phyloP scores from a whole-genome alignment of 2,888 invertebrate genomes.

The Tachystola acroxantha region DNA sequence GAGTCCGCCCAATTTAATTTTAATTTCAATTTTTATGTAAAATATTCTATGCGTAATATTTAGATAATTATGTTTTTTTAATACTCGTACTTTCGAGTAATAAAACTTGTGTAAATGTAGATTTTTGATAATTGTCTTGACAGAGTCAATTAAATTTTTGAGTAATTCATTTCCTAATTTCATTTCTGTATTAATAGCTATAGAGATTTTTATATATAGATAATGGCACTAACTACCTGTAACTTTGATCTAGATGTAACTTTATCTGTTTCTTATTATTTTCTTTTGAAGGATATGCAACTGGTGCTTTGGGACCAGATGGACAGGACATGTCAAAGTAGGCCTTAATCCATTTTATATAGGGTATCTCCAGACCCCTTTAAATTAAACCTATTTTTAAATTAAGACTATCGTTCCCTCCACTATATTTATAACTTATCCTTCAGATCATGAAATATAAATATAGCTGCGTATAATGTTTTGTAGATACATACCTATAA shows the following conservation, averaged over 20 bases:
- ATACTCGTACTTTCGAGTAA: no score
- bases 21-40: background rate
- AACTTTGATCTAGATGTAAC: background rate
- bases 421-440: constrained; percentile 53
- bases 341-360: constrained; percentile 41
- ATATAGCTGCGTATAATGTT: no score
- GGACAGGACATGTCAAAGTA: constrained; percentile 41
- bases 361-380: constrained; percentile 26
- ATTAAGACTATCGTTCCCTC: constrained; percentile 68
- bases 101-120: no score
- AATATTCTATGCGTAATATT: background rate
- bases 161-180: background rate
- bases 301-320: constrained; percentile 65
- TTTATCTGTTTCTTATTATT: constrained; percentile 11
- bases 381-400: constrained; percentile 32
- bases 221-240: constrained; percentile 14
- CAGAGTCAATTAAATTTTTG: constrained; percentile 13
- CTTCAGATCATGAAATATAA: constrained; percentile 26
- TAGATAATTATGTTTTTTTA: no score
- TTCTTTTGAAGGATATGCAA: constrained; percentile 25
- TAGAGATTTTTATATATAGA: constrained; percentile 6
- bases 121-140: no score
- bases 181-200: constrained; percentile 1
- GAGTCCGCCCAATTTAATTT: constrained; percentile 4
- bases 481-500: no score